These are phyloP conservation scores for Micrastur ruficollis DNA, from an alignment of 2,797 vertebrate genomes.

Conservation along the genomic window DNA sequence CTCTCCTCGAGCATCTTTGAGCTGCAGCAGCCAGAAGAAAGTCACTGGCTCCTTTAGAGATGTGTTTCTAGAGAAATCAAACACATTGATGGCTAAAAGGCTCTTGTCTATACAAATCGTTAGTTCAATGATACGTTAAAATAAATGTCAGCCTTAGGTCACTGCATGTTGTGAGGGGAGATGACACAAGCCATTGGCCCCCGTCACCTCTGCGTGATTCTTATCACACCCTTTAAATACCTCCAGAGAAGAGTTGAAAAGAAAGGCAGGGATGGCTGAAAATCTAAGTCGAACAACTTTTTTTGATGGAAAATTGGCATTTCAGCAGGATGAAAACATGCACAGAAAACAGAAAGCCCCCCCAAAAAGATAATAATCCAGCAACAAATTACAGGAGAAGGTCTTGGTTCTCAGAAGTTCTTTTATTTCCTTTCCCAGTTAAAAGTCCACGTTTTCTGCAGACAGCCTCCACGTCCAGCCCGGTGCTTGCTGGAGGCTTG, in stretches of 20 bases:
- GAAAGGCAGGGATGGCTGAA: not conserved
- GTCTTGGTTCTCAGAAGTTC: not conserved
- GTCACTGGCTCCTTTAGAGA: not conserved
- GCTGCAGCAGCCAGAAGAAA: not conserved
- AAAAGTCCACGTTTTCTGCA: not conserved
- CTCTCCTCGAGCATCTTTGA: not conserved
- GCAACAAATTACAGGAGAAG: not conserved
- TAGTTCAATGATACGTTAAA: not conserved
- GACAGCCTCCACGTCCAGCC: not conserved
- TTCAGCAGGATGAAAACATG: not conserved
- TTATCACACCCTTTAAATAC: not conserved
- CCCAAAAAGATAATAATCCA: rapidly evolving
- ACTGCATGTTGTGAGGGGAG: rapidly evolving
- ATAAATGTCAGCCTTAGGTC: not conserved
- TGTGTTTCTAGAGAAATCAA: not conserved
- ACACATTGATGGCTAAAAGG: not conserved
- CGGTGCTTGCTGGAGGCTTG: not conserved
- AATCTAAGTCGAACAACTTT: not conserved
- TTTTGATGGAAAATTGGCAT: not conserved
- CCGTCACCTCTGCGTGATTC: not conserved
- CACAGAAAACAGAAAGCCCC: not conserved
- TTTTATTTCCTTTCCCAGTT: not conserved
- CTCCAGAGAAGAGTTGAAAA: not conserved
- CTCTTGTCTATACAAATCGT: not conserved
- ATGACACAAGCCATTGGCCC: not conserved